These are phyloP conservation scores for Yponomeuta cagnagella DNA, from an alignment of 2,888 invertebrate species.

Conservation along the genomic window DNA sequence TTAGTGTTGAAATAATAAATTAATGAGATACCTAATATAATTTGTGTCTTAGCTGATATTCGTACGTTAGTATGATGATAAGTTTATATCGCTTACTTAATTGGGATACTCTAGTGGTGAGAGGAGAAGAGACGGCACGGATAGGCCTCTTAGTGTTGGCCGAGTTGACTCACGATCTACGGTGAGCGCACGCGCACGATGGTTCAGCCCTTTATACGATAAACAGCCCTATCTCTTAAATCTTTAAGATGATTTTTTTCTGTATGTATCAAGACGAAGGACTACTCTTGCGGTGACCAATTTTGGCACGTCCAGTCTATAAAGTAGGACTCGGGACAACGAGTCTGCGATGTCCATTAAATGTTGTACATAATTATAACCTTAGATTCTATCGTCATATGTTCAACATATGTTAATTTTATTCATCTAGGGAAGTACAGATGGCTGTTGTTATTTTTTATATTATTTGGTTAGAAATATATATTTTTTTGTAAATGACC, in stretches of 20 bases:
- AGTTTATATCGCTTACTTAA: slow-evolving; percentile 60
- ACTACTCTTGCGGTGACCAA: slow-evolving; percentile 60
- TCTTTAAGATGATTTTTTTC: slow-evolving; percentile 37
- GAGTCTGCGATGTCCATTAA: slow-evolving; percentile 52
- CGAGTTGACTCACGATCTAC: not conserved
- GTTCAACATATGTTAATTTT: slow-evolving; percentile 74
- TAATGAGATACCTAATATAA: slow-evolving; percentile 70
- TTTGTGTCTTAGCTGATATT: slow-evolving; percentile 74
- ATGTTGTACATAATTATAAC: slow-evolving; percentile 66
- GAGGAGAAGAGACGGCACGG: slow-evolving; percentile 37
- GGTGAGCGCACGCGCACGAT: slow-evolving; percentile 10
- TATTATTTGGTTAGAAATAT: slow-evolving; percentile 75
- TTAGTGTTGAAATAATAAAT: slow-evolving; percentile 62
- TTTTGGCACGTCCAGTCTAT: slow-evolving; percentile 62
- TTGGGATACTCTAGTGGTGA: slow-evolving; percentile 28
- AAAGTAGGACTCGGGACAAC: slow-evolving; percentile 37
- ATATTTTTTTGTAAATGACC: slow-evolving; percentile 75
- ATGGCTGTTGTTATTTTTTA: slow-evolving; percentile 76
- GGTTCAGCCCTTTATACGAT: slow-evolving; percentile 5
- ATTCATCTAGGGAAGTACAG: slow-evolving; percentile 76
- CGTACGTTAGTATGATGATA: slow-evolving; percentile 65
- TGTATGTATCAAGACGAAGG: slow-evolving; percentile 37
- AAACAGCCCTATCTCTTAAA: slow-evolving; percentile 34
- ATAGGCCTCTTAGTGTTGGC: slow-evolving; percentile 19
- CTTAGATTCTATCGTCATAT: slow-evolving; percentile 73